Conservation (phyloP, 1,140 invertebrate species). For the Drosophila pseudoobscura region DNA sequence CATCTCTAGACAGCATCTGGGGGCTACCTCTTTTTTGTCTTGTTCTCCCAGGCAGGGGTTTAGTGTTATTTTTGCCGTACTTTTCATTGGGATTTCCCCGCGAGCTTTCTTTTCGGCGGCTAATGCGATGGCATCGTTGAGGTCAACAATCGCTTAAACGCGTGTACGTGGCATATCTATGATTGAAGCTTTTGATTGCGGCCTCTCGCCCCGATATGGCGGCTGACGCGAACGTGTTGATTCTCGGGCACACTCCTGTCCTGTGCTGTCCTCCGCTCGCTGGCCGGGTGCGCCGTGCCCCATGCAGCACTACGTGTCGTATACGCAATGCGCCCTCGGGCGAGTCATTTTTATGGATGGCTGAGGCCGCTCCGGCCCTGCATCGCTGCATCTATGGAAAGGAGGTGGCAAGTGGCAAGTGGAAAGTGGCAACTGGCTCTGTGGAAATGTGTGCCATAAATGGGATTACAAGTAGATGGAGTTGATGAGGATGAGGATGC, state of each 20-base stretch:
- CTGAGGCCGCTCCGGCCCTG: no score
- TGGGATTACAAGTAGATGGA: conserved; percentile 31
- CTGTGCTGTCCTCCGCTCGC: background rate
- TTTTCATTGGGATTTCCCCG: conserved; percentile 9
- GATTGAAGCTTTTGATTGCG: conserved; percentile 69
- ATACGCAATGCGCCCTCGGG: conserved; percentile 52
- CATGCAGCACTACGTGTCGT: conserved; percentile 21
- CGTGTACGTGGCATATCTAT: conserved; percentile 74
- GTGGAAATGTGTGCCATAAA: conserved; percentile 30
- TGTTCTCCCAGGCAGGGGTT: no score
- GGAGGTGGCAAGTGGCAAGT: background rate
- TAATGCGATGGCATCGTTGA: conserved; percentile 56
- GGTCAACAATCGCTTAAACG: conserved; percentile 76
- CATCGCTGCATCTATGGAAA: no score
- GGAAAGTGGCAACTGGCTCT: background rate
- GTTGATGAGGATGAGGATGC: background rate
- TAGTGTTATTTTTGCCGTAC: conserved; percentile 24
- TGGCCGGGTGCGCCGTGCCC: no score
- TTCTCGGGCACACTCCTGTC: conserved; percentile 18
- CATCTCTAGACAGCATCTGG: no score
- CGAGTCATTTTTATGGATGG: conserved; percentile 31
- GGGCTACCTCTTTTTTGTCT: no score
- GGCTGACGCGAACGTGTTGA: conserved; percentile 61
- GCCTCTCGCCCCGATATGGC: conserved; percentile 13
- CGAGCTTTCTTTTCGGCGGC: conserved; percentile 13